Base-by-base conservation (phyloP, 2,797 vertebrate species). In the Rhynchonycteris naso region DNA sequence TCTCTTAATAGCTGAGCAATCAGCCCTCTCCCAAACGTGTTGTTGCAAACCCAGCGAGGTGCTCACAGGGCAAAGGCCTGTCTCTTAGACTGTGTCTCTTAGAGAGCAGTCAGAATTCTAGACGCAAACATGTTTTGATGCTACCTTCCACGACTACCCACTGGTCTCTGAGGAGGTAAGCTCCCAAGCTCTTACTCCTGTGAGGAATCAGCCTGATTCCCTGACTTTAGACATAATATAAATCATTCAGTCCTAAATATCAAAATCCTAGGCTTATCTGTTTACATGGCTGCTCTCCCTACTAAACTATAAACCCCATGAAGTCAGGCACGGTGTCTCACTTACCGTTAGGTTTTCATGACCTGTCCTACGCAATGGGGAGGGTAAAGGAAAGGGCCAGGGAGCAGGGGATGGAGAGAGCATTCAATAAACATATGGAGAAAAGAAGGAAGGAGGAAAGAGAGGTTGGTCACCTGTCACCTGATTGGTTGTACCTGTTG, bases 301-400 rank as follows among this genome's bases (percentile, higher is more conserved):
- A 28, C 13, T 68, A 54, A 18, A 63, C 6, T 18, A 22, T 8
- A 79, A 54, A 2, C 10, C 33, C 50, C 13, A 30, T 59, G 33
- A 88, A 66, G 30, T 61, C 43, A 35, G 61, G 43, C 28, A 16
- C 3, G 19, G 3, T 7, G 18, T 68, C 59, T 88, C 56, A 59
- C 68, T 81, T 66, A 63, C 35, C 81, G 85, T 93, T 83, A 24
- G 58, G 47, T 52, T 69, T 80, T 83, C 24, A 50, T 85, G 43
- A 21, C 13, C 30, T 85, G 43, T 18, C 13, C 30, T 59, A 11
- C 19, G 30, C 13, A 1, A 22, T 33, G 5, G 33, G 14, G 66
- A 66, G 3, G 5, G n/a, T 76, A 35, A 13, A 56, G 4, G 58
- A 24, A 47, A 76, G 59, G 59, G 13, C 5, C 1, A 0, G 19